These are phyloP conservation scores for Sapajus apella DNA, from an alignment of 2,113 vertebrate genomes.

Conservation along the genomic window DNA sequence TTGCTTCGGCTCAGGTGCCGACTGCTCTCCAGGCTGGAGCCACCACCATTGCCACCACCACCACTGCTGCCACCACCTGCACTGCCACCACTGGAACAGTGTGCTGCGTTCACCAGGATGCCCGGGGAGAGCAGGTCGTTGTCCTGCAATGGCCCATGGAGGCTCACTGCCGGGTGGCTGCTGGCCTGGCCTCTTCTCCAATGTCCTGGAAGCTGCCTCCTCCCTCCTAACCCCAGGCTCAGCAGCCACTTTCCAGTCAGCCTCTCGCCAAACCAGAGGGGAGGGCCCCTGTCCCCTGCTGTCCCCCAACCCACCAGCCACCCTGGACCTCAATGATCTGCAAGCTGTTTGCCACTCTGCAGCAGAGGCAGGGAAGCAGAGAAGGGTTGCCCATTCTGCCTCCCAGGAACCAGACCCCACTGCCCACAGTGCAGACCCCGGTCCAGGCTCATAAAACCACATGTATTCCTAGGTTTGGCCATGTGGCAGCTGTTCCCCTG, in stretches of 20 bases:
- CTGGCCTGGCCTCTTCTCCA: background rate
- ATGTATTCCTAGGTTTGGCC: rapidly evolving
- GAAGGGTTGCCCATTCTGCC: background rate
- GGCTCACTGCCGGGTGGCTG: slow-evolving; percentile 6
- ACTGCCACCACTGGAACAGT: slow-evolving; percentile 77
- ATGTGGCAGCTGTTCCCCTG: rapidly evolving
- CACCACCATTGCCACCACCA: background rate
- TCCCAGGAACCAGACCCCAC: background rate
- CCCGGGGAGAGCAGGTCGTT: slow-evolving; percentile 95
- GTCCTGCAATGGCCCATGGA: slow-evolving; percentile 84
- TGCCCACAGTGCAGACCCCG: rapidly evolving
- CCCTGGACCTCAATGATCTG: background rate
- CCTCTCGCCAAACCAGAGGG: background rate
- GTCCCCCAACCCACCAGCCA: background rate
- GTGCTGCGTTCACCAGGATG: slow-evolving; percentile 87
- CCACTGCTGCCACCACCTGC: background rate
- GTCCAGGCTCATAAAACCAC: background rate
- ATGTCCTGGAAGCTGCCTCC: background rate
- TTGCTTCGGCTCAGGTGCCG: slow-evolving; percentile 96
- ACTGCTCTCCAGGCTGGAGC: slow-evolving; percentile 91
- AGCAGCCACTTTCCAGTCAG: background rate
- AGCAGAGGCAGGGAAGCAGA: background rate
- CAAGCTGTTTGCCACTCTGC: background rate
- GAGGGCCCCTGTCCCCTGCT: background rate
- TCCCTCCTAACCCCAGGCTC: background rate